A percentile compares a stretch with the other conserved stretches of the same genome.
Conservation (phyloP, 1,140 invertebrate species). For the Doryteuthis pealeii region DNA sequence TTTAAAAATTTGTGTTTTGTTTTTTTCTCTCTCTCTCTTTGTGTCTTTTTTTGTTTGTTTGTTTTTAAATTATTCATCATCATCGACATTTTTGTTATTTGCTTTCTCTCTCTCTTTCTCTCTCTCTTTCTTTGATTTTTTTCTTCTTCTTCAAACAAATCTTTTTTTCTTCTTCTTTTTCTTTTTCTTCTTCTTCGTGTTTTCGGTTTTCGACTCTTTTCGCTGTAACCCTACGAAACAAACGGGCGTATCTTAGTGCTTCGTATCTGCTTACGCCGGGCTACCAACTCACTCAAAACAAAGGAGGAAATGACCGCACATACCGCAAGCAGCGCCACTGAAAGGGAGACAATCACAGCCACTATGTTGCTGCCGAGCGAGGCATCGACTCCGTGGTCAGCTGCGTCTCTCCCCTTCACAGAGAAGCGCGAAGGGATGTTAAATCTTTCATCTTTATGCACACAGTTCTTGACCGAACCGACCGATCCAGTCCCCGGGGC, state of each 20-base stretch:
- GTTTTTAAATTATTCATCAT: neutral
- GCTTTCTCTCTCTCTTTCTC: neutral
- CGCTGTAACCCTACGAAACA: constrained; percentile 18
- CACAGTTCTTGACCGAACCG: neutral
- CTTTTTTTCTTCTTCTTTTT: neutral
- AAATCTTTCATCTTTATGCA: neutral
- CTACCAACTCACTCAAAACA: constrained; percentile 27
- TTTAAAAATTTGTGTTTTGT: neutral
- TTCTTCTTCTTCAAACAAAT: too few relatives aligned
- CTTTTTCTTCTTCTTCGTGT: neutral
- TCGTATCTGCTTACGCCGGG: constrained; percentile 26
- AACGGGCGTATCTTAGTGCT: constrained; percentile 38
- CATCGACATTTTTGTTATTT: neutral
- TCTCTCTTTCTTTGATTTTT: too few relatives aligned
- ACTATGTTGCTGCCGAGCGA: constrained; percentile 18
- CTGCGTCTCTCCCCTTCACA: neutral
- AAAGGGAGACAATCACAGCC: constrained; percentile 32
- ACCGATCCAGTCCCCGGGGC: neutral
- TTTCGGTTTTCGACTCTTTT: neutral
- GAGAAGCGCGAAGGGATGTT: neutral
- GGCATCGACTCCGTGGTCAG: neutral
- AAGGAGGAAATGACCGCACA: constrained; percentile 29
- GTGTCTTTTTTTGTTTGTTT: neutral
- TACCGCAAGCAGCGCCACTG: constrained; percentile 32
- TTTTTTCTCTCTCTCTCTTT: neutral